A percentile compares a stretch with the other conserved stretches of the same genome.
These are phyloP conservation scores for Noctilio leporinus DNA, from an alignment of 2,113 vertebrate genomes.

Conservation along the genomic window DNA sequence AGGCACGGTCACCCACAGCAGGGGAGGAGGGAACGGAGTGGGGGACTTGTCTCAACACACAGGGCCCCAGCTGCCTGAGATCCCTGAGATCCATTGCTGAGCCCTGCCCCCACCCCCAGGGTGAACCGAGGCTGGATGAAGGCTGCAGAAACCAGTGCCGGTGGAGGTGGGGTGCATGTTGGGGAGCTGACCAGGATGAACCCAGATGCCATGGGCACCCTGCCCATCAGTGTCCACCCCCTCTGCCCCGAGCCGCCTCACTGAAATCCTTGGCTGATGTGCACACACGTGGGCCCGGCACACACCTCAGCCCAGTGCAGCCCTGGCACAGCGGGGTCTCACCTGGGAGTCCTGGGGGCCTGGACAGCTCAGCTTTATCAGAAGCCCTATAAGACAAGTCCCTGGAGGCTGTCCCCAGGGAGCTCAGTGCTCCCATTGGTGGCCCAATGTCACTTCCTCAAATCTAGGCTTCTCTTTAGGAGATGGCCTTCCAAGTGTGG, in stretches of 20 bases:
- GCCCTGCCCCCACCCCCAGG: not conserved
- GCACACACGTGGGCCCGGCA: not conserved
- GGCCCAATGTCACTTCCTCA: not conserved
- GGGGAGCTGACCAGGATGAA: not conserved
- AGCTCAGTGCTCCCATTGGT: not conserved
- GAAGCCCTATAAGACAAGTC: not conserved
- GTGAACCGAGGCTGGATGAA: not conserved
- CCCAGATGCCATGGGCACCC: not conserved
- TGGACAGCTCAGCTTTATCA: not conserved
- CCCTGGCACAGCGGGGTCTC: not conserved
- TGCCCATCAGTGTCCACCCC: not conserved
- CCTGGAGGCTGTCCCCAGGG: not conserved
- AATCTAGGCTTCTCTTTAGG: not conserved
- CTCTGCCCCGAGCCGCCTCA: not conserved
- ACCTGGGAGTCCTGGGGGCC: not conserved
- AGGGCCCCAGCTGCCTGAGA: not conserved
- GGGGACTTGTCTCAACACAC: not conserved
- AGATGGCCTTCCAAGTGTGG: not conserved
- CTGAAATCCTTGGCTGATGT: not conserved
- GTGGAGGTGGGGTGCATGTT: not conserved
- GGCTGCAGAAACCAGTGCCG: not conserved
- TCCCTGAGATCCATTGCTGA: not conserved
- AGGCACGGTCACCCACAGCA: rapidly evolving
- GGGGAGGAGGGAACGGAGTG: not conserved
- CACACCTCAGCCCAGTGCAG: not conserved